These are phyloP conservation scores for Pharmacophagus antenor DNA, from an alignment of 2,888 invertebrate genomes.

Conservation along the genomic window DNA sequence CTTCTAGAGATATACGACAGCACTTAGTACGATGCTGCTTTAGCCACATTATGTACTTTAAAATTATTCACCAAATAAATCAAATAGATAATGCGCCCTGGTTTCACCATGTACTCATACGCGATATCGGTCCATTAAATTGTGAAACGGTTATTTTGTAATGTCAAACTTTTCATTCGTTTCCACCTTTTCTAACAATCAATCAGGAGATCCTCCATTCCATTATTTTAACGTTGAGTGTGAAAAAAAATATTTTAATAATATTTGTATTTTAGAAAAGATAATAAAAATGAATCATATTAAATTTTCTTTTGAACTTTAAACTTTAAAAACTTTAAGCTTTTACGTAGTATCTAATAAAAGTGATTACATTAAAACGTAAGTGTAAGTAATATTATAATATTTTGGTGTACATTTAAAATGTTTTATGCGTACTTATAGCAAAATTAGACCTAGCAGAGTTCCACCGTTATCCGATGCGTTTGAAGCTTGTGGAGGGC, in stretches of 20 bases:
- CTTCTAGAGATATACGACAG: conserved; percentile 27
- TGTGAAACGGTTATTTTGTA: conserved; percentile 32
- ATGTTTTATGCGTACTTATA: conserved; percentile 34
- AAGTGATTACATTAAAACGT: too few species aligned
- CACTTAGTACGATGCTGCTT: conserved; percentile 28
- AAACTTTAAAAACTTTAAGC: too few species aligned
- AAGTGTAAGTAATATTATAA: too few species aligned
- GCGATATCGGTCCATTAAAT: conserved; percentile 28
- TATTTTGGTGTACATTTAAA: conserved; percentile 2
- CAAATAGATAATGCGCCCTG: conserved; percentile 30
- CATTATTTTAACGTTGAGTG: conserved; percentile 5
- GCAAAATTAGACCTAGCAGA: conserved; percentile 55
- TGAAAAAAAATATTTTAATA: too few species aligned
- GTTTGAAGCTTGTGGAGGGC: conserved; percentile 57
- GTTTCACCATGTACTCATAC: conserved; percentile 28
- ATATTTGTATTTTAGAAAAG: too few species aligned
- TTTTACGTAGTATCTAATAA: too few species aligned
- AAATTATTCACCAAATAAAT: conserved; percentile 31
- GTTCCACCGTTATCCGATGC: conserved; percentile 64
- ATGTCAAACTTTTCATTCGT: conserved; percentile 30
- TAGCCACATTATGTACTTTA: conserved; percentile 29
- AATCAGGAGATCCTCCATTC: conserved; percentile 11
- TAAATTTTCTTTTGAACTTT: too few species aligned
- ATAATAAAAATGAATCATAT: too few species aligned
- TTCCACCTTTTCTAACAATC: conserved; percentile 17